Base-by-base conservation (phyloP, 2,888 invertebrate species). In the Leptarthrus brevirostris region DNA sequence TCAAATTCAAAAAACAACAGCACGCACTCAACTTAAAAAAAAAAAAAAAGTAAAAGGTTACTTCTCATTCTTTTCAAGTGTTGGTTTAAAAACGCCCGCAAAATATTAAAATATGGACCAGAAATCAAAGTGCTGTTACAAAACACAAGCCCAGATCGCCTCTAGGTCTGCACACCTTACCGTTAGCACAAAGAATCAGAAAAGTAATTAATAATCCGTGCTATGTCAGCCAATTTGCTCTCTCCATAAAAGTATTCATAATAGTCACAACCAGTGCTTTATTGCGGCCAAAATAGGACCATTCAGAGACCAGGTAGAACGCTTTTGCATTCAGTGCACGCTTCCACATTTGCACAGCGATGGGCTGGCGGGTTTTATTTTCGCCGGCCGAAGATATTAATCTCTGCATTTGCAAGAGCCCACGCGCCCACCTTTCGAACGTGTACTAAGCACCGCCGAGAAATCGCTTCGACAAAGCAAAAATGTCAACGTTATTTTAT, bases 391-490 rank as follows among this genome's bases (percentile, higher is more conserved):
- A n/a, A 22, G 54, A 54, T 54, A 54, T 54, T 54, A 54, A 54
- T 54, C 54, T 54, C 14, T 10, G 30, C 54, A 54, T 24, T 54
- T 54, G 54, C 54, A 54, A 54, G 30, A 54, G 54, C 54, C 54
- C 54, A 54, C 54, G 54, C 54, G 54, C 54, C 54, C 54, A 54
- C 54, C 16, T 54, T n/a, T 12, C 16, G 12, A 26, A 8, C 30
- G 3, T 14, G 54, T 2, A 24, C 54, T 54, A 6, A 10, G n/a
- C 26, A 22, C 14, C n/a, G 54, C 14, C 24, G 26, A 12, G 54
- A 26, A 49, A 18, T 54, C 24, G 54, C 14, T n/a, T 14, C 5
- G 54, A 10, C 18, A 30, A 24, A 26, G 30, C n/a, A 30, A 24
- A 26, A 30, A 14, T 24, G 24, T 30, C 30, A 54, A 5, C 30